phyloP scores from a whole-genome alignment of 2,797 vertebrate species.

The Peromyscus nudipes region DNA sequence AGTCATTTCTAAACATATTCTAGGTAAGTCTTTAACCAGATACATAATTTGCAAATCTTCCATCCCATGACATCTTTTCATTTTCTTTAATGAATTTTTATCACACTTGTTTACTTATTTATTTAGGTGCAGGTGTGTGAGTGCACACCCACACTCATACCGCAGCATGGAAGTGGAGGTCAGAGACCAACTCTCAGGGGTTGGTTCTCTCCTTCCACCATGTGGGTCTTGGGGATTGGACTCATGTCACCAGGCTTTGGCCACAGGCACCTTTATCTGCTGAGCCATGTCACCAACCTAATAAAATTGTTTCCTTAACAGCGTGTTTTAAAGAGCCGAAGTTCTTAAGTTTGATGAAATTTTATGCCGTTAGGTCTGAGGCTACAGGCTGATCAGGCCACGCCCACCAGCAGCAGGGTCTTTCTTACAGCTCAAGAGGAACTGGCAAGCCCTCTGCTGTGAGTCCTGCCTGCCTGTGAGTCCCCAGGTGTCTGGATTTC shows the following conservation, averaged over 20 bases:
- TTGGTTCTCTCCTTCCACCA: neutral
- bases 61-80: neutral
- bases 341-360: neutral
- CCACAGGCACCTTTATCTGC: neutral
- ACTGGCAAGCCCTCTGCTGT: neutral
- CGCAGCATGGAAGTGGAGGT: neutral
- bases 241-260: neutral
- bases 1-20: neutral
- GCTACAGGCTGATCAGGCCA: neutral
- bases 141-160: neutral
- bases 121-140: neutral
- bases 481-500: neutral
- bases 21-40: neutral
- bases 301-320: neutral
- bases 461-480: neutral
- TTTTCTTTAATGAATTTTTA: neutral
- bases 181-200: neutral
- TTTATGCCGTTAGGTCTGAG: neutral
- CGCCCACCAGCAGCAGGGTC: neutral
- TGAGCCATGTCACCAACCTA: neutral
- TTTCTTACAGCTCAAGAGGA: neutral
- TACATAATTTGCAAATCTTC: neutral
- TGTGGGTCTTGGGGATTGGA: neutral
- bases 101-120: neutral
- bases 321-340: conserved; percentile 10